Percentiles rank a stretch among this genome's conserved stretches.
Evolutionary conservation across 2,888 invertebrate species (phyloP).

Genomic region (Limnephilus marmoratus): DNA sequence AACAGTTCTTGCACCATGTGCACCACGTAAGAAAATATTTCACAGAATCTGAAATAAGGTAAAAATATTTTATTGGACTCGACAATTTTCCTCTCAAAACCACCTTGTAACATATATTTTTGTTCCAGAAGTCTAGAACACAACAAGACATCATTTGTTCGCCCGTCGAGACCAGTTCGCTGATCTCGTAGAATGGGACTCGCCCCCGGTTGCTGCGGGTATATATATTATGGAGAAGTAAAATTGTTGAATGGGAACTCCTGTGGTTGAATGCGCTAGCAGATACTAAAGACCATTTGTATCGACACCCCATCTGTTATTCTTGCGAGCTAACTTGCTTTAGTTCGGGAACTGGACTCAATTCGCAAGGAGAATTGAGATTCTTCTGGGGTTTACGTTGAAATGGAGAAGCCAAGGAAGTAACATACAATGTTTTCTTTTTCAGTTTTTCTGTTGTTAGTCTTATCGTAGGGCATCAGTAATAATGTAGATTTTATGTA

Average conservation of each 20-base stretch:
- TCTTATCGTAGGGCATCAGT: too few relatives aligned
- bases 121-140: background rate
- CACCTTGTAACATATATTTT: background rate
- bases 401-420: background rate
- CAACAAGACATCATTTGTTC: background rate
- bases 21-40: too few relatives aligned
- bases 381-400: background rate
- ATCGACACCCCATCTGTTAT: slow-evolving; percentile 20
- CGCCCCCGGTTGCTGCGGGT: background rate
- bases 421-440: background rate
- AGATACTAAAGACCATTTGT: slow-evolving; percentile 24
- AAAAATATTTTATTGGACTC: too few relatives aligned
- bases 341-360: background rate
- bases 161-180: background rate
- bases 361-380: background rate
- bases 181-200: background rate
- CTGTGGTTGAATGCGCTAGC: slow-evolving; percentile 34
- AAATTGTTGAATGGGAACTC: background rate
- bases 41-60: too few relatives aligned
- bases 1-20: too few relatives aligned
- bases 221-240: background rate
- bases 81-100: too few relatives aligned
- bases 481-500: too few relatives aligned
- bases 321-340: background rate
- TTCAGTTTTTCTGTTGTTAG: background rate